phyloP scores from a whole-genome alignment of 2,797 vertebrate genomes.

The Myoxocephalus aenaeus region DNA sequence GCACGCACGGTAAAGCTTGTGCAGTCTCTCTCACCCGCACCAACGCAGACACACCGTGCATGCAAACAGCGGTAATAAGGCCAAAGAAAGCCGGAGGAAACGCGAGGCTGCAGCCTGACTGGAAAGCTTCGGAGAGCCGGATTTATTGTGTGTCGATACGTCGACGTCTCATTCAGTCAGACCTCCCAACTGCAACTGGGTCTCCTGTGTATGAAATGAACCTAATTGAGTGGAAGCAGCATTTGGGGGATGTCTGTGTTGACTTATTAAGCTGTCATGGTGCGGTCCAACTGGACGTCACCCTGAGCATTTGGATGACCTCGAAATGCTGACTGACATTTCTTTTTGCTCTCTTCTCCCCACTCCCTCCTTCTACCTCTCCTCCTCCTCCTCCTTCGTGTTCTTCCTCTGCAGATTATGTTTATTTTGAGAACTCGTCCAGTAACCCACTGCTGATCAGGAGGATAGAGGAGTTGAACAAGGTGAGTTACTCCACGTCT shows the following conservation, averaged over 20 bases:
- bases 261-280: slow-evolving; percentile 47
- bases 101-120: slow-evolving; percentile 55
- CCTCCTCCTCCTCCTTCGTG: slow-evolving; percentile 19
- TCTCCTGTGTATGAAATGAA: slow-evolving; percentile 57
- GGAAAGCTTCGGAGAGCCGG: slow-evolving; percentile 32
- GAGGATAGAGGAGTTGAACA: slow-evolving; percentile 89
- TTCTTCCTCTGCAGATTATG: slow-evolving; percentile 83
- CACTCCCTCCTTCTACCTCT: slow-evolving; percentile 22
- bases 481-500: slow-evolving; percentile 77
- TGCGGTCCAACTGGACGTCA: slow-evolving; percentile 46
- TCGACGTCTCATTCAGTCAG: slow-evolving; percentile 47
- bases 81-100: slow-evolving; percentile 64
- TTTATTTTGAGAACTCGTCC: slow-evolving; percentile 90
- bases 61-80: slow-evolving; percentile 53
- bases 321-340: slow-evolving; percentile 42
- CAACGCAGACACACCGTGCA: slow-evolving; percentile 46
- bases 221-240: slow-evolving; percentile 44
- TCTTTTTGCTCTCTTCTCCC: slow-evolving; percentile 17
- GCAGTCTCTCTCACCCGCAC: slow-evolving; percentile 50
- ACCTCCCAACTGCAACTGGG: slow-evolving; percentile 50
- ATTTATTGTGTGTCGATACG: slow-evolving; percentile 16
- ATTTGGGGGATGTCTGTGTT: slow-evolving; percentile 49
- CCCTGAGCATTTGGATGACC: slow-evolving; percentile 45
- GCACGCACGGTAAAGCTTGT: slow-evolving; percentile 40
- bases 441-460: slow-evolving; percentile 90